Conservation (phyloP, 2,797 vertebrate genomes). For the Malacoraja senta region DNA sequence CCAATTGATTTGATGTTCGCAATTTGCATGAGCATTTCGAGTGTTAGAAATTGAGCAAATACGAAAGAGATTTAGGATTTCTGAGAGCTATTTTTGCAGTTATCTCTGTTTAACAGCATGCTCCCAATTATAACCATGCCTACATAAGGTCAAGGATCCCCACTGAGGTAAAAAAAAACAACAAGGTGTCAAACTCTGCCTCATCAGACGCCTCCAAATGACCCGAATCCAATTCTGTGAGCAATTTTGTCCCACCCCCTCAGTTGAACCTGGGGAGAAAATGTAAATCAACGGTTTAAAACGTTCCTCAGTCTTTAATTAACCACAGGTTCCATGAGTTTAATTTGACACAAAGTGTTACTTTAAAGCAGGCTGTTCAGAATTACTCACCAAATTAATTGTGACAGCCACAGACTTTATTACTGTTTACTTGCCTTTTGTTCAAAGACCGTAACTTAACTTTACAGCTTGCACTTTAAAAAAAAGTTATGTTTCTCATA, state of each 20-base stretch:
- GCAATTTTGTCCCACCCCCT: not conserved
- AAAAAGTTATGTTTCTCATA: not conserved
- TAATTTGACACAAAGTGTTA: not conserved
- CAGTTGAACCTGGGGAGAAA: not conserved
- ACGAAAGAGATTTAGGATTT: not conserved
- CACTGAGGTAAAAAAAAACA: too few relatives aligned
- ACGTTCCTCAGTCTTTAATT: not conserved
- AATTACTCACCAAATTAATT: not conserved
- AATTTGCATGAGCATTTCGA: not conserved
- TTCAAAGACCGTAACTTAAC: not conserved
- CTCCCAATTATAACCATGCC: not conserved
- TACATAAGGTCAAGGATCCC: not conserved
- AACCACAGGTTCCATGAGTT: not conserved
- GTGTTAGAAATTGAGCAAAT: not conserved
- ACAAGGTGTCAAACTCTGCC: not conserved
- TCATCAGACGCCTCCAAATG: not conserved
- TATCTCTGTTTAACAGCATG: not conserved
- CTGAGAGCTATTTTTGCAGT: not conserved
- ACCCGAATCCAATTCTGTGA: not conserved
- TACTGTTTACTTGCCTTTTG: not conserved
- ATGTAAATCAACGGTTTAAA: not conserved
- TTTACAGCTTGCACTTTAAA: not conserved
- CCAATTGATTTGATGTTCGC: not conserved
- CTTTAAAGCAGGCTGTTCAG: not conserved
- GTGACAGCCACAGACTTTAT: not conserved